These are phyloP conservation scores for Agrilus biguttatus DNA, from an alignment of 2,888 invertebrate genomes.

Conservation along the genomic window DNA sequence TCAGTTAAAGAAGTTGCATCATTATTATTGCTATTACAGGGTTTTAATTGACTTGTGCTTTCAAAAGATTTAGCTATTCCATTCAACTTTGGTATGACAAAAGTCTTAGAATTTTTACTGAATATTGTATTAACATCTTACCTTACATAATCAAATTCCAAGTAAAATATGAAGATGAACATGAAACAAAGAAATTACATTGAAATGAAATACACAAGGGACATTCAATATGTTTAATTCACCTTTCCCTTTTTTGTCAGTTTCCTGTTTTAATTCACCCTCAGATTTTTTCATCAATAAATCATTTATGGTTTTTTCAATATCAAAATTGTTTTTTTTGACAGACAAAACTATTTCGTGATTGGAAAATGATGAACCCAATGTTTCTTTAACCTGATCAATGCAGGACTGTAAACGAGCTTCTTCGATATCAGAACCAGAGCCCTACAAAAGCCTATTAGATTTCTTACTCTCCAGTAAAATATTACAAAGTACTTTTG, in stretches of 20 bases:
- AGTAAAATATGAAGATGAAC: slow-evolving; percentile 4
- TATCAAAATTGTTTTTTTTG: slow-evolving; percentile 56
- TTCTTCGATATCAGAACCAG: slow-evolving; percentile 51
- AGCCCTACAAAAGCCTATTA: background rate
- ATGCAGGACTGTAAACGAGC: slow-evolving; percentile 69
- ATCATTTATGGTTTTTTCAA: slow-evolving; percentile 56
- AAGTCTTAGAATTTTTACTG: slow-evolving; percentile 9
- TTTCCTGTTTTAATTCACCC: slow-evolving; percentile 10
- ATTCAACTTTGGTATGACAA: slow-evolving; percentile 18
- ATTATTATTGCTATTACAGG: slow-evolving; percentile 5
- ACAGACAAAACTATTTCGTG: slow-evolving; percentile 57
- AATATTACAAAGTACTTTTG: slow-evolving; percentile 20
- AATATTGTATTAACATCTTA: slow-evolving; percentile 28
- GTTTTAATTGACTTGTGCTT: slow-evolving; percentile 1
- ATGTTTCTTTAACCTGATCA: slow-evolving; percentile 64
- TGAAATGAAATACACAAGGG: background rate
- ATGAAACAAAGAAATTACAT: slow-evolving; percentile 9
- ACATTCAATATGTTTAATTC: slow-evolving; percentile 11
- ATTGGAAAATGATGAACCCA: slow-evolving; percentile 65
- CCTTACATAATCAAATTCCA: slow-evolving; percentile 30
- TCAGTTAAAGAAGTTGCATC: slow-evolving; percentile 12
- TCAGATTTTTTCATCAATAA: slow-evolving; percentile 29
- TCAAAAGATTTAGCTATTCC: slow-evolving; percentile 2
- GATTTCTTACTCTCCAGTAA: slow-evolving; percentile 16
- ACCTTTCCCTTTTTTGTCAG: slow-evolving; percentile 25